phyloP scores from a whole-genome alignment of 64 coral and sea anemone genomes.

The Stichodactyla helianthus region DNA sequence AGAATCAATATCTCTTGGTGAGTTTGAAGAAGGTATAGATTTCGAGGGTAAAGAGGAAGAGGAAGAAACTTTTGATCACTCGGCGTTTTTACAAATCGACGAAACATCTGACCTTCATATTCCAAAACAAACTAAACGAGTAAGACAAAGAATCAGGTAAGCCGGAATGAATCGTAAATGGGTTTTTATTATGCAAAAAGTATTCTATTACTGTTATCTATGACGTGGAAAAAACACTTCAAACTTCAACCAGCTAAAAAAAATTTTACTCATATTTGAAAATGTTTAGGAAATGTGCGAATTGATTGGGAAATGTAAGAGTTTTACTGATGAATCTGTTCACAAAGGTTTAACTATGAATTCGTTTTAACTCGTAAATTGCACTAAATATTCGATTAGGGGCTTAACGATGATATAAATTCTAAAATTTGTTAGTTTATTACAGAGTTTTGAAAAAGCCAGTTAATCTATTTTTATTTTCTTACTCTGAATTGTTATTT shows the following conservation, averaged over 20 bases:
- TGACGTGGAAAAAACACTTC: background rate
- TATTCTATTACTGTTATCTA: background rate
- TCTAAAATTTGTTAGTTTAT: background rate
- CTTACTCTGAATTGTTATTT: too few relatives aligned
- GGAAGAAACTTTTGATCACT: background rate
- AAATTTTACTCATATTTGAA: background rate
- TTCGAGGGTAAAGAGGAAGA: background rate
- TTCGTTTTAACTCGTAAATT: too few relatives aligned
- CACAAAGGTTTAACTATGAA: too few relatives aligned
- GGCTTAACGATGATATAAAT: background rate
- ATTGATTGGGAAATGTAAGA: too few relatives aligned
- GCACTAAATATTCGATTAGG: too few relatives aligned
- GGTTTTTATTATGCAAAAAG: background rate
- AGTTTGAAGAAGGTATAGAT: background rate
- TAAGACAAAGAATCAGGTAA: background rate
- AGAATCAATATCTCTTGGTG: background rate
- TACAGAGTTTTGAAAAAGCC: background rate
- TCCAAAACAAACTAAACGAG: background rate
- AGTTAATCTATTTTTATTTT: too few relatives aligned
- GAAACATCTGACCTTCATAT: constrained; percentile 1
- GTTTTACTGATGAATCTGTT: background rate
- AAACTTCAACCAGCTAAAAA: background rate
- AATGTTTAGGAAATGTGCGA: too few relatives aligned
- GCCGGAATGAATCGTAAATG: background rate
- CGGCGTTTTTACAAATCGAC: constrained; percentile 17